Base-by-base conservation (phyloP, 2,888 invertebrate genomes). In the Eristalinus sepulchralis region DNA sequence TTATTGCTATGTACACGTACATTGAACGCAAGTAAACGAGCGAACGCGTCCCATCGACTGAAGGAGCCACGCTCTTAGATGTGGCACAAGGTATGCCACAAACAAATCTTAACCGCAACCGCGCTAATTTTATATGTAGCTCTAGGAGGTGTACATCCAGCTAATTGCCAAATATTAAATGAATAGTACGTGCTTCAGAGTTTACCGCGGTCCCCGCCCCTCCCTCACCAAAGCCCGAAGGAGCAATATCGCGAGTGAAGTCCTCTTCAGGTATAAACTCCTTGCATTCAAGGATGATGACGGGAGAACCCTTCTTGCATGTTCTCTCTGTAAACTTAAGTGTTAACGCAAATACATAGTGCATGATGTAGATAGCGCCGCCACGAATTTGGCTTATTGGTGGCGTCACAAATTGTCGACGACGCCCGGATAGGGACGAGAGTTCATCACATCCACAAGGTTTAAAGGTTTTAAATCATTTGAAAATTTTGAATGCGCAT, bases 151-250 rank as follows among this genome's bases (percentile, higher is more conserved):
- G 82, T 82, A 85, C 85, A 77, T 68, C 71, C 72, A 77, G 81
- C 85, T 85, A 85, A 85, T 85, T 85, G 85, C 85, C 85, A 85
- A 85, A 85, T 85, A 85, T 85, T 85, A 85, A 73, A 82, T 78
- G 82, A 77, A 68, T 77, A 68, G 68, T 79, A 80, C 80, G 84
- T 84, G 84, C 80, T 62, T 33, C 39, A 59, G 55, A 47, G 59
- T 60, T 60, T 13, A 31, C 27, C 57, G 17, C 22, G 8, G 20
- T 13, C 39, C 0, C 22, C 17, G 57, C 22, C 22, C 6, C 9
- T 6, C 22, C 33, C 13, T 33, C n/a, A 10, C 17, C 4, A 55
- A 36, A 34, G 64, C 79, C 31, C 63, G 22, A 31, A 63, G 76
- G 72, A 85, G 72, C 36, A 63, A 67, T 76, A 71, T 76, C 62